Conservation (phyloP, 2,113 vertebrate species). For the Cavia porcellus region DNA sequence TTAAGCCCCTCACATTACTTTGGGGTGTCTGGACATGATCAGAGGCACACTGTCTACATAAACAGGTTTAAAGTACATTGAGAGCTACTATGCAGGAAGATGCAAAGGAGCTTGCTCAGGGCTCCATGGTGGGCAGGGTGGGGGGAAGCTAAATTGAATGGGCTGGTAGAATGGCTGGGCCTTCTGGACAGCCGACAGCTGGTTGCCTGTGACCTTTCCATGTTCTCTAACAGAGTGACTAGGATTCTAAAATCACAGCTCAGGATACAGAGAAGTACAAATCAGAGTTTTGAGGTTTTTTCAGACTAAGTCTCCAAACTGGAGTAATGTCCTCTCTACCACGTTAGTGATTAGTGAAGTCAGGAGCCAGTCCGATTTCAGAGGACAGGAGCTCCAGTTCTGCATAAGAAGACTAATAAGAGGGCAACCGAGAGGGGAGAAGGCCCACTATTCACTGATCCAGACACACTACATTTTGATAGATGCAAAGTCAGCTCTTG, state of each 20-base stretch:
- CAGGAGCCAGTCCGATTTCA: background rate
- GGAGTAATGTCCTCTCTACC: no score
- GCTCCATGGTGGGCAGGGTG: background rate
- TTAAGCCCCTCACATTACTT: background rate
- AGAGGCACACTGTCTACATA: background rate
- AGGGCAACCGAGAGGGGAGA: no score
- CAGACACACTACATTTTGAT: background rate
- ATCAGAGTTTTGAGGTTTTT: background rate
- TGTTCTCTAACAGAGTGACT: background rate
- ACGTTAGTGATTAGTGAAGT: background rate
- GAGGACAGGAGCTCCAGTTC: no score
- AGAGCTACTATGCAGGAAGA: background rate
- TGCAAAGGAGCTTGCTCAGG: background rate
- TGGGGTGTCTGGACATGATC: no score
- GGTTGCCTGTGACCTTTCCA: background rate
- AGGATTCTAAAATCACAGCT: background rate
- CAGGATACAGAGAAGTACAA: background rate
- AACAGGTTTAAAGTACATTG: no score
- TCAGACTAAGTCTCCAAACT: background rate
- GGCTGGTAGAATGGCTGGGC: background rate
- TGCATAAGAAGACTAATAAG: background rate
- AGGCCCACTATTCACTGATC: background rate
- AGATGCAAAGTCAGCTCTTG: background rate
- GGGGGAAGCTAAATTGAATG: background rate
- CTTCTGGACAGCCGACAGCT: background rate